Percentiles rank a stretch among this genome's conserved stretches.
Evolutionary conservation across 2,113 vertebrate genomes (phyloP).

Genomic region (Albula glossodonta): DNA sequence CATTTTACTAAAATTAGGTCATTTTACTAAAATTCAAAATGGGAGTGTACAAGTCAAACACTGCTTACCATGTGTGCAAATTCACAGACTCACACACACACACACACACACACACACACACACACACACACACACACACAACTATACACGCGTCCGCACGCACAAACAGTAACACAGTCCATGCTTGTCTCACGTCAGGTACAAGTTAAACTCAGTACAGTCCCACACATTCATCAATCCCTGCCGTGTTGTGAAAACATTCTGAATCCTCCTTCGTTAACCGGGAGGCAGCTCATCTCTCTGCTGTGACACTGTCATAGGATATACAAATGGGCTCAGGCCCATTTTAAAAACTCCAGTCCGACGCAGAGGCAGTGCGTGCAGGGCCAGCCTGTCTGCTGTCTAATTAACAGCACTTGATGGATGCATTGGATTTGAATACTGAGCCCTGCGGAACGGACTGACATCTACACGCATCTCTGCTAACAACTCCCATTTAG

Average conservation of each 20-base stretch:
- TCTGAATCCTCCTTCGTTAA: not conserved
- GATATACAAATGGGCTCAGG: not conserved
- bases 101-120: constrained; percentile 9
- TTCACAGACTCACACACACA: constrained; percentile 18
- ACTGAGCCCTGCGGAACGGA: constrained; percentile 47
- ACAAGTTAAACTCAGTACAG: not conserved
- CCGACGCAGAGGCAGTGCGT: constrained; percentile 39
- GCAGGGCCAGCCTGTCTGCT: constrained; percentile 55
- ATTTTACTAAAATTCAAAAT: constrained; percentile 3
- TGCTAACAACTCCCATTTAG: not conserved
- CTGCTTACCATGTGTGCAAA: constrained; percentile 35
- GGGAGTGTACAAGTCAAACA: constrained; percentile 33
- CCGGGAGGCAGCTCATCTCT: not conserved
- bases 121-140: constrained; percentile 18
- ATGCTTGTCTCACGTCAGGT: no score
- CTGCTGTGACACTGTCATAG: not conserved
- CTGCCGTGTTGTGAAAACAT: not conserved
- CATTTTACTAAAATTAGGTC: no score
- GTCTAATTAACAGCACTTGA: constrained; percentile 65
- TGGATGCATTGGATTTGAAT: constrained; percentile 67
- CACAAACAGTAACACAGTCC: not conserved
- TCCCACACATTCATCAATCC: not conserved
- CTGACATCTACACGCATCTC: not conserved
- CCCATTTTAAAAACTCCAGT: constrained; percentile 8
- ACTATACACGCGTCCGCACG: constrained; percentile 23